Base-by-base conservation (phyloP, 2,797 vertebrate species). In the Ciconia nigra region DNA sequence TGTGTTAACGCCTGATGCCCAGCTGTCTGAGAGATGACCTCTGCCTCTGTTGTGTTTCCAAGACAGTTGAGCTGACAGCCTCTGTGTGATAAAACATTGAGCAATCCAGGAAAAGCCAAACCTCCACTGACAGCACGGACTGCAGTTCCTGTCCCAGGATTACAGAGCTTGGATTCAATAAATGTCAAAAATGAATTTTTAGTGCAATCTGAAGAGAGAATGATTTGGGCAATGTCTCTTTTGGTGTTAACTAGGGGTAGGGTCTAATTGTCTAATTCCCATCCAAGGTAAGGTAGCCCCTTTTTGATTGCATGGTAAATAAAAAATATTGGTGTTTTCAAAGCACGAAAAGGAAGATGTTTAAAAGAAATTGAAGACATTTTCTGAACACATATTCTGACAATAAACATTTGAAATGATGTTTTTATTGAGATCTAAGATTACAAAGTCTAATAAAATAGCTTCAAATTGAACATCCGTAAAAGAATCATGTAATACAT, bases 31-130 rank as follows among this genome's bases (percentile, higher is more conserved):
- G 91, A 61, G 52, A 28, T 74, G 89, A 95, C 89, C 82, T 92
- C 91, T 91, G 63, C 37, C 74, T 93, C 78, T 91, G 83, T 85
- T 94, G 69, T 81, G 74, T 91, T 93, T 92, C 95, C 91, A 89
- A 83, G 82, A 28, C 79, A 83, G 57, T 71, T 49, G 61, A 92
- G 90, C 83, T 63, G 73, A 63, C 67, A 80, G 67, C 44, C 44
- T 85, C 66, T 33, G 81, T 73, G 70, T 37, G 52, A 42, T 80
- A 85, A 41, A 81, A 12, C 63, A 24, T 2, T 46, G 65, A 74
- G 87, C 67, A 85, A 77, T 33, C 59, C 74, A 54, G 76, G 71
- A 87, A 89, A 89, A 93, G 59, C 61, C 87, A 96, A 52, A 70
- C 74, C 59, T 72, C 59, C 66, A 3, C 77, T 73, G 95, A 51